phyloP scores from a whole-genome alignment of 64 coral and sea anemone genomes.

The Pachyseris speciosa region DNA sequence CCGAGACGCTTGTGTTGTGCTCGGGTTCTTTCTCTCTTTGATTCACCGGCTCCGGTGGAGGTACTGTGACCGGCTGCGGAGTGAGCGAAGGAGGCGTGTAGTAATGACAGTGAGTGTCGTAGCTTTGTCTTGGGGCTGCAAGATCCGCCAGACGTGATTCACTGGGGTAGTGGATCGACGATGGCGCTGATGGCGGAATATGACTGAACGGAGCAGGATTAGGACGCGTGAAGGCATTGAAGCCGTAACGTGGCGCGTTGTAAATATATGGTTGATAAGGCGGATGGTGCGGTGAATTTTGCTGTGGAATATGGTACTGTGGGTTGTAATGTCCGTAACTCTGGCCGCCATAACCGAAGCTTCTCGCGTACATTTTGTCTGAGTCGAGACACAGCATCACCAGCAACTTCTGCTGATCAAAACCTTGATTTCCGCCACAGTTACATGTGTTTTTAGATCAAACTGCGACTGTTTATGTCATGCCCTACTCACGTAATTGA shows the following conservation, averaged over 20 bases:
- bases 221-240: slow-evolving; percentile 47
- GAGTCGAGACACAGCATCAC: background rate
- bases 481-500: slow-evolving; percentile 56
- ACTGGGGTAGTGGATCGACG: slow-evolving; percentile 17
- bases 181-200: slow-evolving; percentile 32
- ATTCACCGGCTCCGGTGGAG: slow-evolving; percentile 2
- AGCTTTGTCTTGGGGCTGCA: slow-evolving; percentile 24
- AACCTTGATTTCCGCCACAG: slow-evolving; percentile 28
- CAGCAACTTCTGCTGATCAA: background rate
- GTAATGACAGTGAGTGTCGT: slow-evolving; percentile 43
- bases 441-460: slow-evolving; percentile 44
- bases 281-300: slow-evolving; percentile 46
- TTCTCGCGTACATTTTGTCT: slow-evolving; percentile 48
- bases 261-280: slow-evolving; percentile 67
- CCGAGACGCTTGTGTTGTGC: background rate
- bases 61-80: background rate
- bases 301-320: slow-evolving; percentile 39
- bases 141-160: slow-evolving; percentile 15
- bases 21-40: slow-evolving; percentile 15
- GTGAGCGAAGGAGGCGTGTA: slow-evolving; percentile 12
- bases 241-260: slow-evolving; percentile 46
- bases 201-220: slow-evolving; percentile 62
- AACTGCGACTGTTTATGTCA: slow-evolving; percentile 59
- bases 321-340: slow-evolving; percentile 52
- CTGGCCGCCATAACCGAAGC: slow-evolving; percentile 50